Percentiles rank a stretch among this genome's conserved stretches.
Evolutionary conservation across 2,888 invertebrate genomes (phyloP).

Genomic region (Apeira syringaria): DNA sequence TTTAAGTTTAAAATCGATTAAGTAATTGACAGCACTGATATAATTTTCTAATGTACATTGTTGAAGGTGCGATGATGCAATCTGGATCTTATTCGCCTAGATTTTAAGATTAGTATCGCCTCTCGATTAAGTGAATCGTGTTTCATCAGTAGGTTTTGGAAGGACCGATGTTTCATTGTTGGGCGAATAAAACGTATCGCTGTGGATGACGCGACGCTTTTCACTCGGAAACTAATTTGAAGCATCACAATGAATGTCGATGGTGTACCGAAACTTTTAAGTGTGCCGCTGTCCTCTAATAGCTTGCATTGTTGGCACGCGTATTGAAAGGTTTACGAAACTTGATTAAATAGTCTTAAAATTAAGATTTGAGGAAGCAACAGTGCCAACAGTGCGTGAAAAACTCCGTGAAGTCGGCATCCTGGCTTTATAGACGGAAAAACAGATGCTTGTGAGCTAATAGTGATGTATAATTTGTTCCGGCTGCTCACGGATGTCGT

Average conservation of each 20-base stretch:
- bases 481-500: constrained; percentile 77
- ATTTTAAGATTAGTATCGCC: constrained; percentile 39
- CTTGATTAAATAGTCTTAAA: constrained; percentile 29
- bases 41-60: constrained; percentile 55
- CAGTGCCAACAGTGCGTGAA: constrained; percentile 64
- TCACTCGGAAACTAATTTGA: constrained; percentile 79
- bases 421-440: constrained; percentile 61
- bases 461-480: constrained; percentile 62
- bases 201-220: constrained; percentile 77
- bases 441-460: constrained; percentile 33
- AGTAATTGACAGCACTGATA: constrained; percentile 41
- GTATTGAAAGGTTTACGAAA: constrained; percentile 45
- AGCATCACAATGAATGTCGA: constrained; percentile 67
- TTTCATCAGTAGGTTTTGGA: constrained; percentile 54
- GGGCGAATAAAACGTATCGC: constrained; percentile 74
- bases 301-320: constrained; percentile 66
- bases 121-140: constrained; percentile 55
- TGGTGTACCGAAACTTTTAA: constrained; percentile 73
- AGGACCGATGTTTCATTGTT: constrained; percentile 80
- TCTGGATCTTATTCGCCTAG: constrained; percentile 56
- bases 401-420: constrained; percentile 74
- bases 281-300: constrained; percentile 60
- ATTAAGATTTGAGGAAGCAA: constrained; percentile 54
- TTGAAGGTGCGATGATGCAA: constrained; percentile 52
- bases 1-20: constrained; percentile 55